Conservation (phyloP, 1,140 invertebrate genomes). For the Brachionus calyciflorus region DNA sequence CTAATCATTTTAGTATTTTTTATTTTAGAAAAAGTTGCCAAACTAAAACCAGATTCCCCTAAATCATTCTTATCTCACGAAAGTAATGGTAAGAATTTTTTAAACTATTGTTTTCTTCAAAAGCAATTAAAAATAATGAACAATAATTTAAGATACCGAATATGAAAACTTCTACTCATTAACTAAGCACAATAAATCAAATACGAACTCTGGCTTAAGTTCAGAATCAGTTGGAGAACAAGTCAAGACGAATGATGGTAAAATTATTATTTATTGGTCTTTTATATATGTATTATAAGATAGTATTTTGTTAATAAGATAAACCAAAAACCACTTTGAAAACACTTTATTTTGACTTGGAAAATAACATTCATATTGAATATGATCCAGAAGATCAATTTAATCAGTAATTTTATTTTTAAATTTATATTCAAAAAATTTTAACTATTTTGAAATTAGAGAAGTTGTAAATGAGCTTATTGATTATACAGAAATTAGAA, state of each 20-base stretch:
- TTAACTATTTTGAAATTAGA: no score
- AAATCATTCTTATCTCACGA: conserved; percentile 4
- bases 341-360: neutral
- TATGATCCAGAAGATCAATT: neutral
- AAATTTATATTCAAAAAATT: neutral
- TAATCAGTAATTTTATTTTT: neutral
- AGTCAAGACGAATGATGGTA: neutral
- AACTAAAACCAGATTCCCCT: neutral
- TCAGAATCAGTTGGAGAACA: no score
- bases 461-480: neutral
- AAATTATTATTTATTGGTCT: no score
- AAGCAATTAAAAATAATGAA: neutral
- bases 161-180: conserved; percentile 31
- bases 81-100: conserved; percentile 8
- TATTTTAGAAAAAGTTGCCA: no score
- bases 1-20: no score
- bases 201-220: neutral
- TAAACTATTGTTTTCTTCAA: neutral
- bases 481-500: neutral
- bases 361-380: neutral
- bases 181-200: neutral
- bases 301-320: neutral
- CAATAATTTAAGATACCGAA: neutral
- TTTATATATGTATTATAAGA: no score
- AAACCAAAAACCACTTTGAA: neutral